Evolutionary conservation across 2,113 vertebrate genomes (phyloP).

Genomic region (Desmodus rotundus): DNA sequence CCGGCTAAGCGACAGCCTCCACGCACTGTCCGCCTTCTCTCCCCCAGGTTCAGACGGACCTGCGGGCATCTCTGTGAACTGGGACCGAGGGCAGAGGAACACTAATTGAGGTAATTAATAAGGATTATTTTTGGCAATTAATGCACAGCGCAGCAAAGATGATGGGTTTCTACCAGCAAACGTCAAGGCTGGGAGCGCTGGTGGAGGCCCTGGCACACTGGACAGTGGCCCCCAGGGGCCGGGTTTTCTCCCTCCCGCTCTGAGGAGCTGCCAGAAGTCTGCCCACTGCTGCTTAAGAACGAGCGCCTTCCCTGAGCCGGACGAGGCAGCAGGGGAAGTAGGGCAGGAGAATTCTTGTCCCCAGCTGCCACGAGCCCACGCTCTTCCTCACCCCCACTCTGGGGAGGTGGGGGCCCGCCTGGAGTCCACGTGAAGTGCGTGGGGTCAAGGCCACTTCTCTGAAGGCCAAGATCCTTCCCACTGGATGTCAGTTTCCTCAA

Average conservation of each 20-base stretch:
- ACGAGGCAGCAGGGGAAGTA: not conserved
- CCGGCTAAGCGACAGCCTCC: not conserved
- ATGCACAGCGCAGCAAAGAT: not conserved
- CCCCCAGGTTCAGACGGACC: not conserved
- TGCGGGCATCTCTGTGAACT: not conserved
- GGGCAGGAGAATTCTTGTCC: not conserved
- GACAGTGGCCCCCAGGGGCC: fast-evolving
- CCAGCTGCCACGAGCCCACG: fast-evolving
- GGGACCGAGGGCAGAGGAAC: not conserved
- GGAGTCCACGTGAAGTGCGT: not conserved
- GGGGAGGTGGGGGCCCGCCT: not conserved
- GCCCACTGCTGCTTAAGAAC: too few species aligned
- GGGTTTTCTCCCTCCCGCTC: fast-evolving
- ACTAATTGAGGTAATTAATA: not conserved
- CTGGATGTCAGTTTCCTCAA: not conserved
- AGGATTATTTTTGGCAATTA: not conserved
- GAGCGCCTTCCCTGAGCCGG: not conserved
- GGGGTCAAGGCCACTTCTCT: not conserved
- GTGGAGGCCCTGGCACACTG: not conserved
- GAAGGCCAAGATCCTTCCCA: not conserved
- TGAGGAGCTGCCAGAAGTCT: not conserved
- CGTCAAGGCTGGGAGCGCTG: not conserved
- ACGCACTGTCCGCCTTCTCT: not conserved
- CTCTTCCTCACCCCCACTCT: not conserved
- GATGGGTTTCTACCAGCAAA: not conserved